Evolutionary conservation across 1,140 invertebrate genomes (phyloP).

Genomic region (Drosophila pseudoananassae): DNA sequence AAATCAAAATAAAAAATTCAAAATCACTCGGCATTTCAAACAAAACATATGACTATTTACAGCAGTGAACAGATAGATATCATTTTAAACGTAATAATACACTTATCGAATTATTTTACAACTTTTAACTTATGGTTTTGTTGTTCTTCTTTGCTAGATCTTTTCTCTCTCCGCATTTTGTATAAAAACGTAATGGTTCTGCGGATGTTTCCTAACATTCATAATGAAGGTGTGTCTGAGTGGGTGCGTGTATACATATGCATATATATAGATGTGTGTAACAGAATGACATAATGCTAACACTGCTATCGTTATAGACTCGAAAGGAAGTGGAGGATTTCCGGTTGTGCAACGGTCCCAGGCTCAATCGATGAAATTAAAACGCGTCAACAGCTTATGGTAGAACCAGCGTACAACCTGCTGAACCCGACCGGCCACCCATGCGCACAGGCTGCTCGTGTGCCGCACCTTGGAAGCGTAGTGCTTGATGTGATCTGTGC

Average conservation of each 20-base stretch:
- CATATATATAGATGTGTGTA: slow-evolving; percentile 25
- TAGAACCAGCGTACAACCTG: slow-evolving; percentile 81
- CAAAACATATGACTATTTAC: slow-evolving; percentile 72
- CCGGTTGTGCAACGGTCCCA: slow-evolving; percentile 8
- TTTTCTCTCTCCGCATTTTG: slow-evolving; percentile 17
- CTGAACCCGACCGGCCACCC: slow-evolving; percentile 78
- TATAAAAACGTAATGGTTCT: slow-evolving; percentile 74
- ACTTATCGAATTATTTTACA: slow-evolving; percentile 66
- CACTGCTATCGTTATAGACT: background rate
- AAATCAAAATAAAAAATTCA: slow-evolving; percentile 38
- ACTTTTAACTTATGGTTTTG: slow-evolving; percentile 51
- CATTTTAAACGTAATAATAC: slow-evolving; percentile 73
- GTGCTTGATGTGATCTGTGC: slow-evolving; percentile 85
- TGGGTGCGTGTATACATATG: slow-evolving; percentile 32
- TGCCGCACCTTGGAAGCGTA: slow-evolving; percentile 84
- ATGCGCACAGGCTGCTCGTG: slow-evolving; percentile 84
- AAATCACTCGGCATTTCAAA: slow-evolving; percentile 68
- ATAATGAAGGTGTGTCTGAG: slow-evolving; percentile 44
- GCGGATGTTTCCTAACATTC: slow-evolving; percentile 57
- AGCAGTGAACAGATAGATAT: slow-evolving; percentile 63
- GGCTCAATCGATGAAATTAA: slow-evolving; percentile 81
- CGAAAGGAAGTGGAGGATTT: slow-evolving; percentile 30
- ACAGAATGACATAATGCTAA: slow-evolving; percentile 45
- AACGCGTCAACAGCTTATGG: slow-evolving; percentile 80
- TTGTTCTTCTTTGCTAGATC: slow-evolving; percentile 43